Base-by-base conservation (phyloP, 2,797 vertebrate genomes). In the Helostoma temminkii region DNA sequence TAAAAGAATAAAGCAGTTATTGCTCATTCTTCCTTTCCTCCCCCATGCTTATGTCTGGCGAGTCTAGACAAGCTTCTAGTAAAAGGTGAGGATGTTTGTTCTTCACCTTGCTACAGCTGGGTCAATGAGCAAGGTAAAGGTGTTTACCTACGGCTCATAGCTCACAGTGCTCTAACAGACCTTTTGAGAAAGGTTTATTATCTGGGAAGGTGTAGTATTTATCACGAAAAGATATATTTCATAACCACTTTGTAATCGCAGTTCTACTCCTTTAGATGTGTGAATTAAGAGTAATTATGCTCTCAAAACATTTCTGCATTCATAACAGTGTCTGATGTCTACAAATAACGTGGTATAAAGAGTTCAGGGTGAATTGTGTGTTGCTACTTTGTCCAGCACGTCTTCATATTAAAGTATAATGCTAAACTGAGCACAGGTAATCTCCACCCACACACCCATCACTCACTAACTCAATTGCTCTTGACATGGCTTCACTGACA, bases 21-120 rank as follows among this genome's bases (percentile, higher is more conserved):
- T 66, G 36, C 48, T 34, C 5, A 52, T 55, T 30, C 39, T 43
- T 52, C 46, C 52, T 19, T 43, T 21, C 59, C 16, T n/a, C 54
- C 37, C 14, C 56, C 22, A 1, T 41, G 39, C 39, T 55, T 73
- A 39, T 19, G 53, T 62, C 46, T 71, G 57, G 62, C 83, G 4
- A 74, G 88, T 82, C 50, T 65, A 85, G 79, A 86, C 91, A 86
- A 26, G 87, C 70, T 69, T 60, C 25, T 6, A 37, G 66, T 82
- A 75, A 80, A 89, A 86, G 69, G 57, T 71, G 63, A 86, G 74
- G 78, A 80, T 86, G 67, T 80, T 88, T 87, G 71, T 79, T 85
- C 66, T 81, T 72, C 58, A 74, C 57, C 59, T 84, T 3, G 75
- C 69, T 85, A 83, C 85, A 89, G 50, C 79, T 82, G 85, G 83